Evolutionary conservation across 2,888 invertebrate genomes (phyloP).

Genomic region (Sinohyriopsis cumingii): DNA sequence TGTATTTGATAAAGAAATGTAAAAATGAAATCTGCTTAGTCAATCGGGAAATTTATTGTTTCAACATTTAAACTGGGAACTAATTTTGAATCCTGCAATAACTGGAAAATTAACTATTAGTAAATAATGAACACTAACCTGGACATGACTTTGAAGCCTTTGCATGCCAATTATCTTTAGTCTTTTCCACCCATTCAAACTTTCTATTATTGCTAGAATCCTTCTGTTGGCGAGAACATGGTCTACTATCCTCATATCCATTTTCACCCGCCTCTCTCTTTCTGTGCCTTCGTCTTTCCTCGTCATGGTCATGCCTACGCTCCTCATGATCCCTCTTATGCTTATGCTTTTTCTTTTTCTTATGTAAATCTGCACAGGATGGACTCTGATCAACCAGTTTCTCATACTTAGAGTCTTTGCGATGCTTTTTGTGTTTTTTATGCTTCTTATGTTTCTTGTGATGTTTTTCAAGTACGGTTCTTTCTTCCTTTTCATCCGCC

Average conservation of each 20-base stretch:
- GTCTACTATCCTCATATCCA: slow-evolving; percentile 7
- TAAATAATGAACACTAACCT: slow-evolving; percentile 12
- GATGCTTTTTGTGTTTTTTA: slow-evolving; percentile 49
- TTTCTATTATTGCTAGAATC: slow-evolving; percentile 42
- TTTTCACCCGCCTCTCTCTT: background rate
- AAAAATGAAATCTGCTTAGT: no score
- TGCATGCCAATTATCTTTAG: slow-evolving; percentile 50
- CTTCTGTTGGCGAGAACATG: slow-evolving; percentile 20
- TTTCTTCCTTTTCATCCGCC: slow-evolving; percentile 21
- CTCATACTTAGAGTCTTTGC: slow-evolving; percentile 29
- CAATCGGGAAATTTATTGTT: no score
- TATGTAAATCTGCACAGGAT: slow-evolving; percentile 25
- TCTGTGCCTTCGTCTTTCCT: background rate
- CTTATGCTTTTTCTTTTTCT: slow-evolving; percentile 54
- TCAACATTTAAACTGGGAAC: no score
- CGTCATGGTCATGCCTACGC: background rate
- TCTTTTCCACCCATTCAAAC: slow-evolving; percentile 71
- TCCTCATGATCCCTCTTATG: slow-evolving; percentile 32
- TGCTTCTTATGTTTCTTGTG: slow-evolving; percentile 52
- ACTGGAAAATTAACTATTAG: background rate
- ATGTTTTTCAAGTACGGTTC: slow-evolving; percentile 23
- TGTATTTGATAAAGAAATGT: no score
- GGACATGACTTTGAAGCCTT: slow-evolving; percentile 12
- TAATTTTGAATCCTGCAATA: no score
- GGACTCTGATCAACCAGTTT: slow-evolving; percentile 31